Base-by-base conservation (phyloP, 2,888 invertebrate species). In the Scelioninae gen. 1 region DNA sequence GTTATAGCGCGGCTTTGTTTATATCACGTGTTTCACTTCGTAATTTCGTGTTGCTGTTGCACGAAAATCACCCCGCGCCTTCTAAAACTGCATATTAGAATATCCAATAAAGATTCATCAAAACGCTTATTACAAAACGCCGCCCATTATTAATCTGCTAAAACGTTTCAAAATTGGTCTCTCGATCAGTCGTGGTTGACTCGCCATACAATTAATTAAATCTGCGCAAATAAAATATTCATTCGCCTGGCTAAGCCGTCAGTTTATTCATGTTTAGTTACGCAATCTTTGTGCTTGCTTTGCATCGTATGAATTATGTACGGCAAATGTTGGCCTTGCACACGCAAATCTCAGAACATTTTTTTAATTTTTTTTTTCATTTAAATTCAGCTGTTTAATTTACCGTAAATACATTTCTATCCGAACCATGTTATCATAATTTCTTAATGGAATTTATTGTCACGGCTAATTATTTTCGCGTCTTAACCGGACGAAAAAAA, bases 231-330 rank as follows among this genome's bases (percentile, higher is more conserved):
- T 63, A 63, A 74, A 72, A 13, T 62, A 53, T 62, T 72, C 53
- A 60, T 23, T 9, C 53, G 3, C 29, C 8, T 13, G 13, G 31
- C 51, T 72, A 62, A 51, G 43, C 31, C 62, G 23, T 43, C 32
- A 47, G 40, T 51, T 32, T 62, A 62, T 72, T 72, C 34, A 53
- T 56, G 56, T 65, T 62, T 63, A 55, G 63, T 75, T 56, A 38
- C 55, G 47, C 62, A 58, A 56, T 56, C 47, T 56, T 43, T 49
- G 15, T 16, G 38, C 65, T 34, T 31, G 9, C 56, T 55, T 65
- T 56, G 65, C 65, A 56, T 56, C 53, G 45, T 47, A 56, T 75
- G 56, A 63, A 63, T 75, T 63, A 65, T 75, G 63, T 49, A 65
- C 63, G 65, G n/a, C n/a, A 45, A 38, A 47, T 38, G 45, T 56